Conservation (phyloP, 1,140 invertebrate species). For the Orius insidiosus region DNA sequence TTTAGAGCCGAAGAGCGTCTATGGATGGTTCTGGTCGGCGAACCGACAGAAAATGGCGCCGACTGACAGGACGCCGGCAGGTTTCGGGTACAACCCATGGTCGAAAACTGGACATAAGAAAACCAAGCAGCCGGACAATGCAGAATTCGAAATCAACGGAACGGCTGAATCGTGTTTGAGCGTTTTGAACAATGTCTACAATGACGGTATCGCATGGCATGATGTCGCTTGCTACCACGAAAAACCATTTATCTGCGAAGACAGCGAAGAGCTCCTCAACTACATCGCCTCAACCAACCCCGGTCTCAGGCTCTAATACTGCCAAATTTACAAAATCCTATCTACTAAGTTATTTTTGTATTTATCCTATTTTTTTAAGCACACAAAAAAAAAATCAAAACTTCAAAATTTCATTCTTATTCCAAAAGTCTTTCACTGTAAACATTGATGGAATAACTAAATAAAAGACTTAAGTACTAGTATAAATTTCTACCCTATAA, state of each 20-base stretch:
- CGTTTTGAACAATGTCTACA: conserved; percentile 78
- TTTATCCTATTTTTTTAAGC: too few species aligned
- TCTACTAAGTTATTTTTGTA: too few species aligned
- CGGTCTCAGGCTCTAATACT: conserved; percentile 35
- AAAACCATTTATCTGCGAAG: conserved; percentile 77
- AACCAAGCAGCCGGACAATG: conserved; percentile 70
- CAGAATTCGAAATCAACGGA: conserved; percentile 78
- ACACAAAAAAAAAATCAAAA: too few species aligned
- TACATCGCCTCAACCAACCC: conserved; percentile 67
- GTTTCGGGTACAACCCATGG: conserved; percentile 70
- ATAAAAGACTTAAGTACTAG: too few species aligned
- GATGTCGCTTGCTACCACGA: conserved; percentile 85
- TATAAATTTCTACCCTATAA: too few species aligned
- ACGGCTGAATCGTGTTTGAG: conserved; percentile 72
- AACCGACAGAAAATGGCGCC: conserved; percentile 74
- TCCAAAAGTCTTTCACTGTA: too few species aligned
- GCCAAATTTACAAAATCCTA: too few species aligned
- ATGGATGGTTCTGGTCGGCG: conserved; percentile 86
- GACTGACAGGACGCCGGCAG: conserved; percentile 46
- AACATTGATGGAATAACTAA: too few species aligned
- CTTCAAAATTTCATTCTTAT: too few species aligned
- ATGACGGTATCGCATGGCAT: conserved; percentile 80
- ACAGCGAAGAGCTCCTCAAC: conserved; percentile 66
- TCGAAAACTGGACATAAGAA: conserved; percentile 79
- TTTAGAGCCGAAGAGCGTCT: conserved; percentile 65